phyloP scores from a whole-genome alignment of 2,797 vertebrate genomes.

The Podargus strigoides region DNA sequence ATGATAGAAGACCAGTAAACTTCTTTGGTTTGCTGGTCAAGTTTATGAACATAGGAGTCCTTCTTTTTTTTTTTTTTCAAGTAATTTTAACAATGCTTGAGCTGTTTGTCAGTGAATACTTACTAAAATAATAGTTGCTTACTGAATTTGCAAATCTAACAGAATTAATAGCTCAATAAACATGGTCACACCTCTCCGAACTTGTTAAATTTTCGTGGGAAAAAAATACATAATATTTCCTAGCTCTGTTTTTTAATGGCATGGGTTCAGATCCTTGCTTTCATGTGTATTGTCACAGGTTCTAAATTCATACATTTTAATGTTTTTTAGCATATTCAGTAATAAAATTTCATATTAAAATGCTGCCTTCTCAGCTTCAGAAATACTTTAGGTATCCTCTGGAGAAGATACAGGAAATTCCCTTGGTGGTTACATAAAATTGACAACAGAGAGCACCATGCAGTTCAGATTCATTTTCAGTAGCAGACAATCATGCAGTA shows the following conservation, averaged over 20 bases:
- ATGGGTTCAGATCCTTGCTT: background rate
- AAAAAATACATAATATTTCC: background rate
- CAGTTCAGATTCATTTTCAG: background rate
- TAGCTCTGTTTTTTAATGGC: background rate
- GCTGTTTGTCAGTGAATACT: background rate
- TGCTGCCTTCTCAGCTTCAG: background rate
- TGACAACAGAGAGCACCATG: background rate
- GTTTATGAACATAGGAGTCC: background rate
- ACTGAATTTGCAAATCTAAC: background rate
- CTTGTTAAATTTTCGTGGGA: background rate
- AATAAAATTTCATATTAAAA: background rate
- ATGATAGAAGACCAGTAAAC: background rate
- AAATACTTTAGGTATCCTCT: background rate
- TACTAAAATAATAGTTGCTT: background rate
- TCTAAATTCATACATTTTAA: background rate
- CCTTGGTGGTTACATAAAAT: background rate
- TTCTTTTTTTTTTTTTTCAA: background rate
- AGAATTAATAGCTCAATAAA: background rate
- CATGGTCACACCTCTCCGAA: background rate
- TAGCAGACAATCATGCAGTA: background rate
- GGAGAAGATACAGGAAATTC: background rate
- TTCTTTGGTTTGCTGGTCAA: background rate
- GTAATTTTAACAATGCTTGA: background rate
- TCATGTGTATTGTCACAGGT: background rate
- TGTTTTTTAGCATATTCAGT: background rate